These are phyloP conservation scores for Atlantisia rogersi DNA, from an alignment of 2,113 vertebrate genomes.

Conservation along the genomic window DNA sequence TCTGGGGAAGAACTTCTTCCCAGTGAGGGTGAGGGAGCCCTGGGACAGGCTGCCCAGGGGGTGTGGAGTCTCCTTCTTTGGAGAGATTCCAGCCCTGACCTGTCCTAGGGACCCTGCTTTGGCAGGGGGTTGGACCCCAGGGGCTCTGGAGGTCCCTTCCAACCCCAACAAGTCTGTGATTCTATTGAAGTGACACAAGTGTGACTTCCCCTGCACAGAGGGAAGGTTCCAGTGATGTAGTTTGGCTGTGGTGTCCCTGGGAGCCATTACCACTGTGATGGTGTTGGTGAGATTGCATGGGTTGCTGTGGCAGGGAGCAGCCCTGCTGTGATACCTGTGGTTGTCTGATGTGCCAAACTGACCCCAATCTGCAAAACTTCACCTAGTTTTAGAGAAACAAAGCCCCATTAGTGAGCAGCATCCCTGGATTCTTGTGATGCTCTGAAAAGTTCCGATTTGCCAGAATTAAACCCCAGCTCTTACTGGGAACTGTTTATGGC, in stretches of 20 bases:
- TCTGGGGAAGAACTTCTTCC: too few species aligned
- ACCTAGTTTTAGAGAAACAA: not conserved
- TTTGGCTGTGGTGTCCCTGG: not conserved
- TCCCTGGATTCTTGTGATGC: not conserved
- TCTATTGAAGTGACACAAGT: not conserved
- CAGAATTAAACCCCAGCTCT: not conserved
- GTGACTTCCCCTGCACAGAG: not conserved
- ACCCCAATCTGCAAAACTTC: not conserved
- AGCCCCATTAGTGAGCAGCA: not conserved
- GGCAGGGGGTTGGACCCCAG: too few species aligned
- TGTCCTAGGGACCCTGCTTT: too few species aligned
- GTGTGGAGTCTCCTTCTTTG: too few species aligned
- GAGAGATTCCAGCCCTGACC: too few species aligned
- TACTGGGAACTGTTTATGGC: not conserved
- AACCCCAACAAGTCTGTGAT: too few species aligned
- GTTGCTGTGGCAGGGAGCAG: not conserved
- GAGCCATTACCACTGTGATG: not conserved
- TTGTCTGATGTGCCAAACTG: not conserved
- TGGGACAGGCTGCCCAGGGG: too few species aligned
- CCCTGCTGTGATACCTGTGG: not conserved
- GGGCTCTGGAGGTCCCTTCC: too few species aligned
- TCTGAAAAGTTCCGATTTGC: not conserved
- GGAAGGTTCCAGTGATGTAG: rapidly evolving
- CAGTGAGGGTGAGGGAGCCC: too few species aligned
- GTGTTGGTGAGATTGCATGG: not conserved